phyloP scores from a whole-genome alignment of 2,113 vertebrate species.

The Pachypanchax playfairii region DNA sequence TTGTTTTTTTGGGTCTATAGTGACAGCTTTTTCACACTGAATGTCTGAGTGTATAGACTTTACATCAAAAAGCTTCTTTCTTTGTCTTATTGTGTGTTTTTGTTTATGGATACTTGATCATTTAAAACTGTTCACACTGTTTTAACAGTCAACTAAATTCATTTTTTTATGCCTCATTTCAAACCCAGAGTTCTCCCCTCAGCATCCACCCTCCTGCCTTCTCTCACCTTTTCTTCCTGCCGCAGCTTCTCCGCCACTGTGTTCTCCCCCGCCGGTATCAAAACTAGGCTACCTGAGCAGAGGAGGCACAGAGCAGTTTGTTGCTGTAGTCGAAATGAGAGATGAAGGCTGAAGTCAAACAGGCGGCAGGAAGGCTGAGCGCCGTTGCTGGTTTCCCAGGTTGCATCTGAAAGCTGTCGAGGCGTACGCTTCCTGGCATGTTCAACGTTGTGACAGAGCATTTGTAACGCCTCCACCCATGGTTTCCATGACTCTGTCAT shows the following conservation, averaged over 20 bases:
- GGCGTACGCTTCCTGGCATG: slow-evolving; percentile 51
- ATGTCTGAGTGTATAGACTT: slow-evolving; percentile 53
- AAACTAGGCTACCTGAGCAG: slow-evolving; percentile 63
- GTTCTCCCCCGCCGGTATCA: slow-evolving; percentile 28
- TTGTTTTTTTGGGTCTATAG: slow-evolving; percentile 40
- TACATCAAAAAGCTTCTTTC: slow-evolving; percentile 10
- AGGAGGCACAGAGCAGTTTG: slow-evolving; percentile 44
- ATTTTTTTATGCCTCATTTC: slow-evolving; percentile 26
- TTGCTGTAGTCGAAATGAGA: slow-evolving; percentile 49
- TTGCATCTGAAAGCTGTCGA: slow-evolving; percentile 54
- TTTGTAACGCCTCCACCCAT: slow-evolving; percentile 65
- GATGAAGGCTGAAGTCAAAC: slow-evolving; percentile 67
- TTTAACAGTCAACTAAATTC: slow-evolving; percentile 16
- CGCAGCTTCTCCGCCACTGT: slow-evolving; percentile 29
- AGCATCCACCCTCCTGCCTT: slow-evolving; percentile 18
- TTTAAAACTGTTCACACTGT: background rate
- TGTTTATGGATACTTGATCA: slow-evolving; percentile 22
- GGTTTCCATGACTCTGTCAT: slow-evolving; percentile 60
- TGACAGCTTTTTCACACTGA: too few species aligned
- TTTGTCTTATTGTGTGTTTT: slow-evolving; percentile 21
- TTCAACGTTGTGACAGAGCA: slow-evolving; percentile 57
- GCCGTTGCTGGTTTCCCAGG: slow-evolving; percentile 39
- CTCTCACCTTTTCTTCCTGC: slow-evolving; percentile 12
- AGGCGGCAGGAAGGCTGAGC: slow-evolving; percentile 47
- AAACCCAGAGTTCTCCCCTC: slow-evolving; percentile 23